Evolutionary conservation across 2,888 invertebrate genomes (phyloP), one percentile per base, ranked within the genome.

Genomic region (Aphodius sticticus): DNA sequence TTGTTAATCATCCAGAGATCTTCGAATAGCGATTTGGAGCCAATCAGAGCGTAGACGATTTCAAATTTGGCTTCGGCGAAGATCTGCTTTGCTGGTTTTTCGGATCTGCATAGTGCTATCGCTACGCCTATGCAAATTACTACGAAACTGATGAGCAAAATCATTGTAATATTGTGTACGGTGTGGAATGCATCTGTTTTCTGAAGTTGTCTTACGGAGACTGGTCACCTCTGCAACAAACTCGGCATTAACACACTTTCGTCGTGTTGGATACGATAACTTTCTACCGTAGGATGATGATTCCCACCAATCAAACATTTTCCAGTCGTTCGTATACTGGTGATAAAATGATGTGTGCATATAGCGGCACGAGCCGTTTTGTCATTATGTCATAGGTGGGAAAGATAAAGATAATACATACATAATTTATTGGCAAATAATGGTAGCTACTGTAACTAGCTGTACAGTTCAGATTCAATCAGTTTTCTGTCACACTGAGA

Each of bases 41-140:
- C 94, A 74, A 93, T 88, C 81, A 92, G 88, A 85, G 93, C 92
- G 88, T 93, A 93, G 82, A 91, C 90, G 78, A 92, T 78, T 81
- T 91, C 90, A 86, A 90, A 91, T 82, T 91, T 89, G 16, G 92
- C 87, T 83, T 92, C 92, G 78, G 90, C 89, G 78, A 91, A 85
- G 78, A 93, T 89, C 83, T 91, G 86, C 83, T 89, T 90, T 12
- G 92, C 82, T 1, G 91, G 90, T 86, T 92, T 92, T 81, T 92
- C 91, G 75, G 92, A 90, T 85, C 91, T 84, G 26, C 86, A 81
- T 76, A 88, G 90, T 72, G 91, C 86, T 70, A 87, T 83, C 70
- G 84, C 81, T 15, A 86, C 85, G 37, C 86, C 84, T 72, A 86
- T 80, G 37, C 85, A 77, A 78, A 88, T 84, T 70, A 87, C 82